Evolutionary conservation across 2,113 vertebrate species (phyloP), one percentile per base, ranked within the genome.

Genomic region (Poecile atricapillus): DNA sequence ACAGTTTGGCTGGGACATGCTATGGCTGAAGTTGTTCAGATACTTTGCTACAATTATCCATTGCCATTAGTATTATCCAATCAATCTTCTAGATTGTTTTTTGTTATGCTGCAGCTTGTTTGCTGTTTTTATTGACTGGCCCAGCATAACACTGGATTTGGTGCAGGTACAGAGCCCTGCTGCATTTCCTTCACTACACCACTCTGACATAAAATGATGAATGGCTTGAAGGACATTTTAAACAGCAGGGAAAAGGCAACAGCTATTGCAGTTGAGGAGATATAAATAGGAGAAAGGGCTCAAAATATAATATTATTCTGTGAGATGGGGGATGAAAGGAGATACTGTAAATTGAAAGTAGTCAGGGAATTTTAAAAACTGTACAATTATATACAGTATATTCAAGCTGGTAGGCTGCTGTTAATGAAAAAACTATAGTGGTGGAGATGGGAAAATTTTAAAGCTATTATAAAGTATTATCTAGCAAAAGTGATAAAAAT

Each of bases 341-440:
- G 59, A 86, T 90, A 67, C 47, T 52, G 67, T 90, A 92, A 94
- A 87, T 83, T 65, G 78, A 87, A 95, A 91, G 83, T 79, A 94
- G 37, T 75, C 60, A 41, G 13, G 88, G 39, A 88, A 69, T 90
- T 87, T 85, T 68, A 93, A 89, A 78, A 27, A 33, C 44, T 58
- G 13, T 59, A 27, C 10, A 94, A 63, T 89, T 94, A 83, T 47
- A 69, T 62, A 76, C 15, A 31, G 12, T 56, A 43, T 56, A 75
- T 93, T 93, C 89, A 95, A 92, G 21, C 35, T 90, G 70, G 50
- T 74, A 96, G 78, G 37, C 17, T 59, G 30, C 21, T 12, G 9
- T 84, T 95, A 94, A 76, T 89, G 56, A 46, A 83, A 44, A 43
- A 88, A 50, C 37, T 71, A 64, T 27, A 70, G 62, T 43, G 33